Percentiles rank a stretch among this genome's conserved stretches.
These are phyloP conservation scores for Neogale vison DNA, from an alignment of 2,113 vertebrate genomes.

Conservation along the genomic window DNA sequence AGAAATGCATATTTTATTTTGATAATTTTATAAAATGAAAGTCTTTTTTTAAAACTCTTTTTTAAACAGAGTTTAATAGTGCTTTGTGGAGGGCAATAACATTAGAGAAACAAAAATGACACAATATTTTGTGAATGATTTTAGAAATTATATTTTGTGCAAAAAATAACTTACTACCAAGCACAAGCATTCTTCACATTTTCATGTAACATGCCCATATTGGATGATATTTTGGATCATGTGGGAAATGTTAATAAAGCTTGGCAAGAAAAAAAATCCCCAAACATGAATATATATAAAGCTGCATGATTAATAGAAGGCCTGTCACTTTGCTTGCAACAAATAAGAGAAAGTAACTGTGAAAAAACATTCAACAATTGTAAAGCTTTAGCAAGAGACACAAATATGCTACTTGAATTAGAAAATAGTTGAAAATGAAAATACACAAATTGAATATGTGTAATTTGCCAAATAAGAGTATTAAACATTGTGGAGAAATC, in stretches of 20 bases:
- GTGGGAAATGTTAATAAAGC: background rate
- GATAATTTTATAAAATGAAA: background rate
- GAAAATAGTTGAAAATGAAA: background rate
- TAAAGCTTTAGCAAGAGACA: background rate
- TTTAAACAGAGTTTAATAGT: background rate
- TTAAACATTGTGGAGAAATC: background rate
- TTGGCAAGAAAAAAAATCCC: background rate
- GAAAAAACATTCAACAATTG: background rate
- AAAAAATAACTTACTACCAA: background rate
- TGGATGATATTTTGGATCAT: background rate
- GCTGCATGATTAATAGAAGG: background rate
- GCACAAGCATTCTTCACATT: background rate
- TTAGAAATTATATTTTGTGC: background rate
- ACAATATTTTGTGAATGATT: background rate
- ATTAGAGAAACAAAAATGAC: background rate
- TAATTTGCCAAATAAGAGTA: background rate
- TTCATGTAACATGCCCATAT: background rate
- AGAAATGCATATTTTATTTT: background rate
- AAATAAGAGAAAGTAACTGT: background rate
- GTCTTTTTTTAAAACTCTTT: background rate
- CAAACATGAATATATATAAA: background rate
- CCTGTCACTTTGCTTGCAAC: background rate
- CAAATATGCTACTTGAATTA: background rate
- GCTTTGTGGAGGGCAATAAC: background rate
- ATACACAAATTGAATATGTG: background rate